Evolutionary conservation across 2,113 vertebrate species (phyloP).

Genomic region (Campylomormyrus tamandua): DNA sequence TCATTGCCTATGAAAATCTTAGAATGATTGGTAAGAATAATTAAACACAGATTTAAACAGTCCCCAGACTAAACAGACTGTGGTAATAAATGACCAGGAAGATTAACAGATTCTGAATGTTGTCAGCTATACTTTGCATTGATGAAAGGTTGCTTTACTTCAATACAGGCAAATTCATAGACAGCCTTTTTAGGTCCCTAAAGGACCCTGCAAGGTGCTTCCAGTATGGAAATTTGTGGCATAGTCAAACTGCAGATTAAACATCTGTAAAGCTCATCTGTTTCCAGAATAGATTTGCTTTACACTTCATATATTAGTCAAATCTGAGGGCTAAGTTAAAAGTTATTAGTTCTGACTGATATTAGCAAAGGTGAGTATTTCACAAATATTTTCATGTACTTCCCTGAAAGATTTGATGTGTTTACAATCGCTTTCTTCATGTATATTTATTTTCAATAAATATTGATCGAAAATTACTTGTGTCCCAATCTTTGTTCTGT

Average conservation of each 20-base stretch:
- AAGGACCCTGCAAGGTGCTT: neutral
- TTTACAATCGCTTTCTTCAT: neutral
- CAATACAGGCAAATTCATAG: conserved; percentile 11
- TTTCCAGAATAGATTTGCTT: neutral
- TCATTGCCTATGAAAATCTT: neutral
- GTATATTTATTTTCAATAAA: conserved; percentile 13
- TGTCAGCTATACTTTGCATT: neutral
- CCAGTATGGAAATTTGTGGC: neutral
- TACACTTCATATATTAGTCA: neutral
- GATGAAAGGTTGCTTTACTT: neutral
- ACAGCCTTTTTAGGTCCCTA: neutral
- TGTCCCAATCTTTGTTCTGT: conserved; percentile 7
- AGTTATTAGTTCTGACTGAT: neutral
- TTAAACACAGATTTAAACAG: conserved; percentile 3
- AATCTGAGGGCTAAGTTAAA: neutral
- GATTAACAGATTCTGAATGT: neutral
- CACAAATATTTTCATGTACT: neutral
- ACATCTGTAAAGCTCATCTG: neutral
- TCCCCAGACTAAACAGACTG: conserved; percentile 7
- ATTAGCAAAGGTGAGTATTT: neutral
- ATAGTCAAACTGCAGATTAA: neutral
- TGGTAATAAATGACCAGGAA: neutral
- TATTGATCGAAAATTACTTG: neutral
- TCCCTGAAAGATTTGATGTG: neutral
- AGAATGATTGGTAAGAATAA: neutral